Percentiles rank a stretch among this genome's conserved stretches.
phyloP scores from a whole-genome alignment of 2,888 invertebrate species.

The Panopea generosa region DNA sequence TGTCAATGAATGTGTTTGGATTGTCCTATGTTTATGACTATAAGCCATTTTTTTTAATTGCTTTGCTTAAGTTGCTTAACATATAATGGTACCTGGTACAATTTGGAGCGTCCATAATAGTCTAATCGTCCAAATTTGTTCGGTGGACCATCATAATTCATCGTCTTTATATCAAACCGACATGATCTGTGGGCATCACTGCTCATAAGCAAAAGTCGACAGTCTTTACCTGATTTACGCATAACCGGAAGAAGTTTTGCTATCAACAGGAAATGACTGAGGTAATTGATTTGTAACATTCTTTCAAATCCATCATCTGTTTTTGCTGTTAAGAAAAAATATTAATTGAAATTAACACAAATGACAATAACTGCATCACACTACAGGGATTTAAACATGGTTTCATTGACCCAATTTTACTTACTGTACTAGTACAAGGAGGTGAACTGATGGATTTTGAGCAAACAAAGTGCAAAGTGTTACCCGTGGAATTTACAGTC shows the following conservation, averaged over 20 bases:
- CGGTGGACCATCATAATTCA: constrained; percentile 54
- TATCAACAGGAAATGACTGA: constrained; percentile 69
- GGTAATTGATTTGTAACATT: constrained; percentile 71
- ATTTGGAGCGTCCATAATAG: constrained; percentile 68
- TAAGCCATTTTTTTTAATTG: too few species aligned
- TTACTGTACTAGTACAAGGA: too few species aligned
- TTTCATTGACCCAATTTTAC: too few species aligned
- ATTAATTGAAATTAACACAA: too few species aligned
- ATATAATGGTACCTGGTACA: constrained; percentile 67
- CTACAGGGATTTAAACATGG: too few species aligned
- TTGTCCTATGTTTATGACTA: too few species aligned
- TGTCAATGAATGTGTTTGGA: too few species aligned
- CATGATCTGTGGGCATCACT: constrained; percentile 62
- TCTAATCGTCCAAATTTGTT: constrained; percentile 50
- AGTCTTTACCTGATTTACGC: constrained; percentile 66
- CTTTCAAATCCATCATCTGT: constrained; percentile 67
- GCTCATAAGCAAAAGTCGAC: constrained; percentile 66
- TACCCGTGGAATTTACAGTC: too few species aligned
- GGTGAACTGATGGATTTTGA: too few species aligned
- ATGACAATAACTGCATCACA: too few species aligned
- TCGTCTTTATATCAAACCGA: constrained; percentile 49
- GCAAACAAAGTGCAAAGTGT: too few species aligned
- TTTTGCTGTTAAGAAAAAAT: constrained; percentile 36
- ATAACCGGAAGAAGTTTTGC: constrained; percentile 68
- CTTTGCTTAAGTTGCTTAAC: too few species aligned